Evolutionary conservation across 2,888 invertebrate genomes (phyloP).

Genomic region (Leptarthrus brevirostris): DNA sequence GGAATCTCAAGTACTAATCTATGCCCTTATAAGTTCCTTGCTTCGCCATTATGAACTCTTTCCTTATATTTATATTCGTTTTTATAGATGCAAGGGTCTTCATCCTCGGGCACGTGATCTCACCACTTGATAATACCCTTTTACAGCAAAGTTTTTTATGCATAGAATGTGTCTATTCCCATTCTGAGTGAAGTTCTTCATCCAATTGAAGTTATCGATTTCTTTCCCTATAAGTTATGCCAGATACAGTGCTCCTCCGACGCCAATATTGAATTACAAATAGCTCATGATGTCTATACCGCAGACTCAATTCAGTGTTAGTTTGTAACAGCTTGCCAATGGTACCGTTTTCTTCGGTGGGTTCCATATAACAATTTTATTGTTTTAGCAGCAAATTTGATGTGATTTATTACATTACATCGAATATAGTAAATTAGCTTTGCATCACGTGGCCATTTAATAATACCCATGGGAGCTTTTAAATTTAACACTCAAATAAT

Average conservation of each 20-base stretch:
- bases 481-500: neutral
- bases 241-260: neutral
- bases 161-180: conserved; percentile 1
- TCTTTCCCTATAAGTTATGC: neutral
- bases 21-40: neutral
- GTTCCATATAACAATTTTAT: conserved; percentile 10
- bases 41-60: neutral
- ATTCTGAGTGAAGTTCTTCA: neutral
- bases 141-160: conserved; percentile 1
- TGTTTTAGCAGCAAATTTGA: conserved; percentile 7
- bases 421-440: neutral
- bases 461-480: neutral
- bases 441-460: neutral
- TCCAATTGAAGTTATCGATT: neutral
- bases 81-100: neutral
- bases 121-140: neutral
- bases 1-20: too few species aligned
- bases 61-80: neutral
- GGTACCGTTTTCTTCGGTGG: neutral
- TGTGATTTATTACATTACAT: conserved; percentile 1
- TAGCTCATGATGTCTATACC: conserved; percentile 12
- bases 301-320: conserved; percentile 12
- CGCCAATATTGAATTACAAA: conserved; percentile 38
- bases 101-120: neutral
- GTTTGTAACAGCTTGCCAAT: conserved; percentile 13